phyloP scores from a whole-genome alignment of 1,140 invertebrate species.

The Drosophila trapezifrons region DNA sequence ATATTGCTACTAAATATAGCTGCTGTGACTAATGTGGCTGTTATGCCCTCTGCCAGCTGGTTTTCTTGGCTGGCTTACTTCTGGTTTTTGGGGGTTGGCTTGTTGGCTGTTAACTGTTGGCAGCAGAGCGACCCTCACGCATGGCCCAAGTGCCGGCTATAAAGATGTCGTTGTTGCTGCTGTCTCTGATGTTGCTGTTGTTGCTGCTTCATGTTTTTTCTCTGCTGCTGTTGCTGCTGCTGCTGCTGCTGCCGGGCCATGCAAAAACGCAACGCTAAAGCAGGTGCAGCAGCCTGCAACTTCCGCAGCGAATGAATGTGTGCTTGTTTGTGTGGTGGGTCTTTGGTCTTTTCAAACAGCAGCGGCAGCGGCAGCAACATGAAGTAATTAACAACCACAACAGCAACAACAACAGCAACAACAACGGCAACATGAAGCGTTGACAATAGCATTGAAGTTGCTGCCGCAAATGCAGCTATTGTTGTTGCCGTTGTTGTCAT shows the following conservation, averaged over 20 bases:
- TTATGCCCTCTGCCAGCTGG: constrained; percentile 42
- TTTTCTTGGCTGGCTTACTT: constrained; percentile 25
- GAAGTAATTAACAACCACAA: constrained; percentile 80
- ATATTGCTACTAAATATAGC: constrained; percentile 20
- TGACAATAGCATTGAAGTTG: constrained; percentile 79
- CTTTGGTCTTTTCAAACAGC: constrained; percentile 66
- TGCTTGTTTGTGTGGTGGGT: constrained; percentile 48
- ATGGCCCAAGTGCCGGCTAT: constrained; percentile 63
- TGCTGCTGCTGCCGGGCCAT: constrained; percentile 48
- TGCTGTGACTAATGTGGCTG: constrained; percentile 27
- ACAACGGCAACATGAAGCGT: constrained; percentile 63
- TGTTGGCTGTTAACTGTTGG: constrained; percentile 34
- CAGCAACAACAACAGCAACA: constrained; percentile 41
- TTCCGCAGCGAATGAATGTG: constrained; percentile 67
- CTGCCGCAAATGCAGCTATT: constrained; percentile 46
- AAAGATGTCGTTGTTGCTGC: constrained; percentile 72
- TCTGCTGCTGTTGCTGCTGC: constrained; percentile 33
- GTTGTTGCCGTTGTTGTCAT: constrained; percentile 56
- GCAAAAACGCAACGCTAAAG: constrained; percentile 76
- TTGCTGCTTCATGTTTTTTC: constrained; percentile 9
- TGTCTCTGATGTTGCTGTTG: constrained; percentile 55
- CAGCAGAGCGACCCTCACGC: constrained; percentile 65
- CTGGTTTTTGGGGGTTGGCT: constrained; percentile 59
- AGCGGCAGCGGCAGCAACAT: constrained; percentile 63
- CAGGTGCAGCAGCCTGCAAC: constrained; percentile 79